Base-by-base conservation (phyloP, 2,113 vertebrate genomes). In the Spermophilus dauricus region DNA sequence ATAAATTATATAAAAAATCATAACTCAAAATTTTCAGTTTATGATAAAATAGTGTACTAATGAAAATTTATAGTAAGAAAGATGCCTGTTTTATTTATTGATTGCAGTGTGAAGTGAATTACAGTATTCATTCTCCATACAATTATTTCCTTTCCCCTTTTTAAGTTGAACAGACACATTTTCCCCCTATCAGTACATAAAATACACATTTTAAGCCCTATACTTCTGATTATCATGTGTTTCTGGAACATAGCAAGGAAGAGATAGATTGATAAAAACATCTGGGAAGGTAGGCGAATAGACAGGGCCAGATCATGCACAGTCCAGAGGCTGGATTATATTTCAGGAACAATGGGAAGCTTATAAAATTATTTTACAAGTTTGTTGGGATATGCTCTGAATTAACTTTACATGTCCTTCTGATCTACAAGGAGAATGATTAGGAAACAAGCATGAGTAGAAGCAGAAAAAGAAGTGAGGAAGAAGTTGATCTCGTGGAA, bases 91-190 rank as follows among this genome's bases (percentile, higher is more conserved):
- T 97, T 45, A 67, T 91, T 94, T 78, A 84, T 92, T 93, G 91
- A n/a, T 67, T 18, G 42, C 73, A 88, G 91, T 26, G 22, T 73
- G 28, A 84, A 61, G 22, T 81, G n/a, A 80, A 80, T 85, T 67
- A 93, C 10, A 94, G n/a, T 16, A 89, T 65, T 92, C 83, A 89
- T 63, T 97, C n/a, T 63, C 80, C 45, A 65, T 92, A 26, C 42
- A 89, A 65, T 90, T 91, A n/a, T 97, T 32, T 92, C 37, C 48
- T 91, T 67, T 16, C 24, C 28, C 37, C 37, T 61, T 77, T 83
- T 65, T 72, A 89, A 83, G 13, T 63, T 83, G 48, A 4, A 26
- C 58, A 86, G 39, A 32, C 24, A 75, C 2, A 76, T 67, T 61
- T 26, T 61, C 94, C 76, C 56, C 76, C 63, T 73, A 39, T 26